Evolutionary conservation across 2,113 vertebrate species (phyloP), one percentile per base, ranked within the genome.

Genomic region (Indicator maculatus): DNA sequence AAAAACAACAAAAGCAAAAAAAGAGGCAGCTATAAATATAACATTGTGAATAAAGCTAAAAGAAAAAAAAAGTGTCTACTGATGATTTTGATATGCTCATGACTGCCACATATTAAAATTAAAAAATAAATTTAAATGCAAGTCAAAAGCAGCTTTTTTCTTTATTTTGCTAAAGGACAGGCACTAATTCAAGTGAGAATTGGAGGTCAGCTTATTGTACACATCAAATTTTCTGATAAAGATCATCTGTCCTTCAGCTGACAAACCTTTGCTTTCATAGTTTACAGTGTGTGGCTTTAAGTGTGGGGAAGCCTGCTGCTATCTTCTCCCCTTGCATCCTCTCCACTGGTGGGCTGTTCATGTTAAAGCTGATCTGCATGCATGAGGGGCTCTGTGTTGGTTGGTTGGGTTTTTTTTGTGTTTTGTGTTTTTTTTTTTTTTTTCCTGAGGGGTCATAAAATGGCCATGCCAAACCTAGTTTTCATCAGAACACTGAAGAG

Each of bases 391-490:
- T 93, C 76, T 77, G 45, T 76, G 18, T 21, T 19, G 18, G 18
- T 21, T 50, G n/a, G n/a, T n/a, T n/a, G n/a, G n/a, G n/a, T n/a
- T n/a, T n/a, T n/a, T n/a, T n/a, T n/a, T n/a, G n/a, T 21, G 47
- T 50, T 50, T 50, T 14, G 18, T 21, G 23, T 33, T 36, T 52
- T 58, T 53, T 56, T 58, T 44, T 36, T 39, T 53, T 72, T 61
- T 69, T 55, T 88, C 82, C 79, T 26, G 50, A 81, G 83, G 58
- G 95, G 91, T 96, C 92, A 96, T 33, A 58, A 86, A 83, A 73
- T 83, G 95, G 90, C 76, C 90, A 83, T 4, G 77, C 86, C 90
- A 93, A 94, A 67, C 71, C 71, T 60, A 74, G 56, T 96, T 95
- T 94, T 64, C 53, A 0, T 93, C 88, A 94, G 69, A 92, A 79